These are phyloP conservation scores for Erethizon dorsatum DNA, from an alignment of 2,797 vertebrate genomes.

Conservation along the genomic window DNA sequence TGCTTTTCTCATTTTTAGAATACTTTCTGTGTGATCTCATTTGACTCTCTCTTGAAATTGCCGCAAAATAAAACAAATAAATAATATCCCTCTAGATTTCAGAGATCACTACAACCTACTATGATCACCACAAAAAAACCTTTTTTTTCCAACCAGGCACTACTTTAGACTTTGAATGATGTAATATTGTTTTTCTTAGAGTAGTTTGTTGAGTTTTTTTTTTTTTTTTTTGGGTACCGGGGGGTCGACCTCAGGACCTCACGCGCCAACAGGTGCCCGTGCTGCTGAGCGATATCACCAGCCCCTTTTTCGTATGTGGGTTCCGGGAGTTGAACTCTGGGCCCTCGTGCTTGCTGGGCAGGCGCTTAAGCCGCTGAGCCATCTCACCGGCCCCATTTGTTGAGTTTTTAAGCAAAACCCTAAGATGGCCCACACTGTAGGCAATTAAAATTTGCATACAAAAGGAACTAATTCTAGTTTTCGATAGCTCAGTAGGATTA, in stretches of 20 bases:
- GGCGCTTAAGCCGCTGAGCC: too few species aligned
- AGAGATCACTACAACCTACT: neutral
- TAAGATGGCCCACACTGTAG: neutral
- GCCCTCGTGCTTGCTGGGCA: too few species aligned
- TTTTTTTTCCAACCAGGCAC: neutral
- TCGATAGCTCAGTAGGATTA: neutral
- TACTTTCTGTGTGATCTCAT: neutral
- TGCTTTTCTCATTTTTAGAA: slow-evolving; percentile 27
- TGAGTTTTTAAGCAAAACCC: slow-evolving; percentile 22
- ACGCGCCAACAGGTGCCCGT: too few species aligned
- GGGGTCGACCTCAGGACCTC: too few species aligned
- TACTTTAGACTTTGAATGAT: neutral
- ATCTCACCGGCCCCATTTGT: neutral
- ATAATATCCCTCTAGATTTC: neutral
- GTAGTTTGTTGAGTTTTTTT: neutral
- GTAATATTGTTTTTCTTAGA: neutral
- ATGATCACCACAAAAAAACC: too few species aligned
- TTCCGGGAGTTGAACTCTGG: too few species aligned
- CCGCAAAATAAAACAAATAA: neutral
- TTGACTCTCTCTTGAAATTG: neutral
- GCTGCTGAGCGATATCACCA: too few species aligned
- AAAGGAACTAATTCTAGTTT: neutral
- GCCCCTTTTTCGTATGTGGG: too few species aligned
- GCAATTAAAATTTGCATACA: neutral
- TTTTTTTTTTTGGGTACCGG: too few species aligned